phyloP scores from a whole-genome alignment of 2,797 vertebrate genomes.

The Myripristis jacobus region DNA sequence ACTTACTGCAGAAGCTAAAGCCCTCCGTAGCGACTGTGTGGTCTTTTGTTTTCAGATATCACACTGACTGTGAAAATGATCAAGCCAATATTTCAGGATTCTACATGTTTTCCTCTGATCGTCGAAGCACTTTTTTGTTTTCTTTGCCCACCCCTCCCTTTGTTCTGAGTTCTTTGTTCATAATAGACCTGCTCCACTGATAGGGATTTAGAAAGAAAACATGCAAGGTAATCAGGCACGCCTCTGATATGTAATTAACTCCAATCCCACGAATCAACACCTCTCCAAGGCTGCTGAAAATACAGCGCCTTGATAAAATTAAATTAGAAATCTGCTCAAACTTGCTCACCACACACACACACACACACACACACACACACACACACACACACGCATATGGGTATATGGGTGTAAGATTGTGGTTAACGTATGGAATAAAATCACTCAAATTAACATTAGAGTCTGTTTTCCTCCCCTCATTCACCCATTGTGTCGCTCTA shows the following conservation, averaged over 20 bases:
- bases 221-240: slow-evolving; percentile 27
- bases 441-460: neutral
- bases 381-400: too few species aligned
- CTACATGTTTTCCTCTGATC: slow-evolving; percentile 1
- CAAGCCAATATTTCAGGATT: neutral
- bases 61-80: neutral
- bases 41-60: too few species aligned
- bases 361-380: too few species aligned
- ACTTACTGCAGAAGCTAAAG: slow-evolving; percentile 5
- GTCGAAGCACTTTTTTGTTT: slow-evolving; percentile 5
- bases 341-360: neutral
- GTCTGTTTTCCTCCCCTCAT: slow-evolving; percentile 8
- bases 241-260: slow-evolving; percentile 37
- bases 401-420: too few species aligned
- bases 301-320: neutral
- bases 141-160: neutral
- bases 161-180: neutral
- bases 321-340: slow-evolving; percentile 4
- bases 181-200: slow-evolving; percentile 26
- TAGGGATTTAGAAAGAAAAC: slow-evolving; percentile 15
- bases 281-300: slow-evolving; percentile 3
- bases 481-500: slow-evolving; percentile 14
- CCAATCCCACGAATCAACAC: slow-evolving; percentile 31
- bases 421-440: too few species aligned
- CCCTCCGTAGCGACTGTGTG: neutral